Evolutionary conservation across 1,140 invertebrate genomes (phyloP).

Genomic region (Hirudo medicinalis): DNA sequence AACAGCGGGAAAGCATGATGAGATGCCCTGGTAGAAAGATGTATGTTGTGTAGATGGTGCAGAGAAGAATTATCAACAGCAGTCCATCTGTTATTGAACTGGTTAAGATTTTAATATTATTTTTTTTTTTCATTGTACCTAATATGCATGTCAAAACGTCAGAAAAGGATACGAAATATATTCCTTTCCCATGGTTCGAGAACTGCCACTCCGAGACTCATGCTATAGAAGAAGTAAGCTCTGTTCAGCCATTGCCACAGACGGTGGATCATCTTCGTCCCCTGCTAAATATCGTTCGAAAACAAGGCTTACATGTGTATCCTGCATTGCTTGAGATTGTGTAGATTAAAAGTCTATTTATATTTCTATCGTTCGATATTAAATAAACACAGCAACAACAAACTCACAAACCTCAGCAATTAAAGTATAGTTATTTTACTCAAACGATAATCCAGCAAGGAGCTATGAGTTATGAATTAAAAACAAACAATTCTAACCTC

Average conservation of each 20-base stretch:
- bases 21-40: slow-evolving; percentile 11
- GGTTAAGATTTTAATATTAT: background rate
- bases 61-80: background rate
- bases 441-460: too few relatives aligned
- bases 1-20: slow-evolving; percentile 8
- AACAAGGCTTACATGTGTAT: too few relatives aligned
- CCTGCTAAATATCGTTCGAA: too few relatives aligned
- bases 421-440: too few relatives aligned
- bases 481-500: too few relatives aligned
- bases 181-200: slow-evolving; percentile 9
- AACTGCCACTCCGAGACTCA: slow-evolving; percentile 10
- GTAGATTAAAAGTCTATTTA: too few relatives aligned
- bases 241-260: background rate
- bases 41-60: slow-evolving; percentile 13
- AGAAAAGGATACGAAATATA: slow-evolving; percentile 11
- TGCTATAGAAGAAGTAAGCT: slow-evolving; percentile 11
- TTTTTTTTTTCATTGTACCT: background rate
- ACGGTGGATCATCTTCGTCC: too few relatives aligned
- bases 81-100: background rate
- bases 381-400: too few relatives aligned
- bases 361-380: too few relatives aligned
- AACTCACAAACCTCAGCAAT: too few relatives aligned
- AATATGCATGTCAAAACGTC: background rate
- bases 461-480: too few relatives aligned
- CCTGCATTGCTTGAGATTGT: too few relatives aligned